phyloP scores from a whole-genome alignment of 2,888 invertebrate genomes.

The Chydorus sphaericus region DNA sequence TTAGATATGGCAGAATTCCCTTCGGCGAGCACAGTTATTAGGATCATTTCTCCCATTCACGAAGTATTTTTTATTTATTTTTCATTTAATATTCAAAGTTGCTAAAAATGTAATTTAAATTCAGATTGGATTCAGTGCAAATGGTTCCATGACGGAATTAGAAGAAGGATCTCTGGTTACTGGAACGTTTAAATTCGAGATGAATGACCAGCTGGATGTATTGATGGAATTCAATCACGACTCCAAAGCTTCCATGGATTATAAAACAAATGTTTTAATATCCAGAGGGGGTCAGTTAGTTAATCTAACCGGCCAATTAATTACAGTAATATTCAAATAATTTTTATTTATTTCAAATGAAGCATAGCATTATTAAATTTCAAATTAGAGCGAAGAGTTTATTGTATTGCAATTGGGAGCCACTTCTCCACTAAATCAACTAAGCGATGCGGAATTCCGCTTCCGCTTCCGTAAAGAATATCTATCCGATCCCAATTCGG shows the following conservation, averaged over 20 bases:
- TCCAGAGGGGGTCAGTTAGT: neutral
- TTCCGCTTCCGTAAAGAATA: neutral
- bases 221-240: neutral
- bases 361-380: neutral
- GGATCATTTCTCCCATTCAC: too few species aligned
- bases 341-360: neutral
- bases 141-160: neutral
- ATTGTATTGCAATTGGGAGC: neutral
- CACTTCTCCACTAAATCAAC: neutral
- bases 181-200: neutral
- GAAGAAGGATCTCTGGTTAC: neutral
- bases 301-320: neutral
- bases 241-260: neutral
- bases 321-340: neutral
- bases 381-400: neutral
- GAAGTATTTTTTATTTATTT: too few species aligned
- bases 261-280: neutral
- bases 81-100: too few species aligned
- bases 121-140: neutral
- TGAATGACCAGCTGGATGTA: neutral
- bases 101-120: too few species aligned
- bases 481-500: neutral
- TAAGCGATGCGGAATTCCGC: neutral
- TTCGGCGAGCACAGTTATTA: neutral
- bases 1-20: neutral